These are phyloP conservation scores for Siderastrea radians DNA, from an alignment of 92 coral and sea anemone species.

Conservation along the genomic window DNA sequence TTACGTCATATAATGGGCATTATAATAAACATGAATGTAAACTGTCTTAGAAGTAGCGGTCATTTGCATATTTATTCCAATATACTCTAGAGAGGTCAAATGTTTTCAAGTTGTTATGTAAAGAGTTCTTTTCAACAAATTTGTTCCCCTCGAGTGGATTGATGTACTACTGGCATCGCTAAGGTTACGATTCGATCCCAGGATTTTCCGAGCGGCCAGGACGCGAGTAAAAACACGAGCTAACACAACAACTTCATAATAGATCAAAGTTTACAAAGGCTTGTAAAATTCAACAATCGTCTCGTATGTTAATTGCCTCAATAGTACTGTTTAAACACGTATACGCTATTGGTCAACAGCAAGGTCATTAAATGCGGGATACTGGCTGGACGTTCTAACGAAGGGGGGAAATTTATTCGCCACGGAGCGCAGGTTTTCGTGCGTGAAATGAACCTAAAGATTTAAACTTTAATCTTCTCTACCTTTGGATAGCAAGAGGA, in stretches of 20 bases:
- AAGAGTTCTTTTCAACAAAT: not conserved
- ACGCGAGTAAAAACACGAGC: not conserved
- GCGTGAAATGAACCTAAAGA: not conserved
- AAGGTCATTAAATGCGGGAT: slow-evolving; percentile 3
- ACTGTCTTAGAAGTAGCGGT: not conserved
- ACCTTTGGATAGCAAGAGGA: not conserved
- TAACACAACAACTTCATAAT: slow-evolving; percentile 16
- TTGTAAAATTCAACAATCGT: slow-evolving; percentile 14
- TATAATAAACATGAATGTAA: not conserved
- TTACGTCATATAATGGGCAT: not conserved
- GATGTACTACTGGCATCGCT: slow-evolving; percentile 10
- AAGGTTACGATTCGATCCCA: not conserved
- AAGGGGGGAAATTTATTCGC: not conserved
- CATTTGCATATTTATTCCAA: slow-evolving; percentile 9
- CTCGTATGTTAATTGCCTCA: slow-evolving; percentile 37
- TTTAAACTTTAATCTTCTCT: not conserved
- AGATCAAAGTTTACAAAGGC: slow-evolving; percentile 37
- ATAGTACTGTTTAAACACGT: slow-evolving; percentile 45
- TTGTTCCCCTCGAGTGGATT: not conserved
- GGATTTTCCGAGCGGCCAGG: not conserved
- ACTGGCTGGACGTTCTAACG: not conserved
- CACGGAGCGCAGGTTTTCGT: not conserved
- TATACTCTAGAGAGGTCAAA: not conserved
- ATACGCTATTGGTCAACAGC: slow-evolving; percentile 54
- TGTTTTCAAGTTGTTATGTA: not conserved